Base-by-base conservation (phyloP, 2,888 invertebrate species). In the Drosophila fulvimacula region DNA sequence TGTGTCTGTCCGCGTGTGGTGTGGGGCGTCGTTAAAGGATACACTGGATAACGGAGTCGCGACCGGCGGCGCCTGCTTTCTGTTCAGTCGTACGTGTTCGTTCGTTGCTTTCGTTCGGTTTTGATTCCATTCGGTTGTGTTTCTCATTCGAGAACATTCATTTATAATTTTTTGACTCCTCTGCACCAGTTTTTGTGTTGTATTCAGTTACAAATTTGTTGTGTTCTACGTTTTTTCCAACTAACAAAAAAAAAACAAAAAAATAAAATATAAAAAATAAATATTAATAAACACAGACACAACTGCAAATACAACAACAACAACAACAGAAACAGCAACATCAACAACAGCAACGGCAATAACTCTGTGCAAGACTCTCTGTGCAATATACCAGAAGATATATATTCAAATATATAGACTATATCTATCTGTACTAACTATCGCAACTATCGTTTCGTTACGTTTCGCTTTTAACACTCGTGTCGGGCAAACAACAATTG, bases 71-170 rank as follows among this genome's bases (percentile, higher is more conserved):
- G 70, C 71, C 67, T 68, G 62, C 55, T 79, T 67, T 66, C 64
- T 62, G 67, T 73, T 88, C 82, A 90, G 86, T 90, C 90, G 91
- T 90, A 88, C 91, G 91, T 88, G 91, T 91, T 91, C 91, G 91
- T 91, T 91, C 91, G 91, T 91, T 91, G 91, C 91, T 91, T 91
- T 91, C 91, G 91, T 91, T 90, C 91, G 91, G 91, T 91, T 89
- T 87, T 89, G 91, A 90, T 91, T 91, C 85, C 88, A 86, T 86
- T 86, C 85, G 85, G 85, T 86, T 84, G 83, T 84, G 83, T 84
- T 86, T 86, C 85, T 86, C 85, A 53, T 90, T 91, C 91, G 91
- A 91, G 91, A 91, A 91, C 89, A 91, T 91, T 91, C 91, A 91
- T 91, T 91, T 90, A 88, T 91, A 90, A 91, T 91, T 90, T 91